Evolutionary conservation across 2,888 invertebrate genomes (phyloP), one percentile per base, ranked within the genome.

Genomic region (Schizaphis graminum): DNA sequence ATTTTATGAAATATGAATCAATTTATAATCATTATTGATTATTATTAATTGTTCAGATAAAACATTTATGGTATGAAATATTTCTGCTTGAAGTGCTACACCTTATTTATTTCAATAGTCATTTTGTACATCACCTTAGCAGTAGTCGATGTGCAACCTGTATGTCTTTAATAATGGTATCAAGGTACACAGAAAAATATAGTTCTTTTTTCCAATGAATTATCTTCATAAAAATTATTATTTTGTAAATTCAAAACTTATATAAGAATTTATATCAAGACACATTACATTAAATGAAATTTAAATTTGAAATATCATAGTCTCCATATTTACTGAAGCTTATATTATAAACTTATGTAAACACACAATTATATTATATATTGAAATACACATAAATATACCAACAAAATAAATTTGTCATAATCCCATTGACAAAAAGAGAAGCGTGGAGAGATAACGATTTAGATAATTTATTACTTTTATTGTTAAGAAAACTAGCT

Each of bases 121-220:
- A 49, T 49, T 49, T 49, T 10, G 49, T 49, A 11, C 10, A 49
- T 49, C 49, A 49, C 49, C 49, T 49, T 49, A 49, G 49, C 41
- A 44, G 41, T 44, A 44, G 41, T 44, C 41, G 41, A 44, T 44
- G 41, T 44, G 1, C 49, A 49, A 49, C 10, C 49, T 49, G 49
- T 49, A 49, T 49, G 10, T 49, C 49, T 49, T 49, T 49, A 49
- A 49, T 49, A 0, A 10, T 49, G 49, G 41, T 44, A 3, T 3
- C 94, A 94, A 94, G 91, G 94, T 94, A 90, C 53, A 86, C 90
- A 94, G 93, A 94, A 91, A 94, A 94, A 94, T 91, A 94, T 94
- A 94, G 86, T 86, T 49, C 86, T 94, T 94, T 91, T 94, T 53
- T 94, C 49, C 90, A 94, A 94, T 91, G 89, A 94, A 90, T 91